Evolutionary conservation across 1,140 invertebrate genomes (phyloP).

Genomic region (Caenorhabditis brenneri): DNA sequence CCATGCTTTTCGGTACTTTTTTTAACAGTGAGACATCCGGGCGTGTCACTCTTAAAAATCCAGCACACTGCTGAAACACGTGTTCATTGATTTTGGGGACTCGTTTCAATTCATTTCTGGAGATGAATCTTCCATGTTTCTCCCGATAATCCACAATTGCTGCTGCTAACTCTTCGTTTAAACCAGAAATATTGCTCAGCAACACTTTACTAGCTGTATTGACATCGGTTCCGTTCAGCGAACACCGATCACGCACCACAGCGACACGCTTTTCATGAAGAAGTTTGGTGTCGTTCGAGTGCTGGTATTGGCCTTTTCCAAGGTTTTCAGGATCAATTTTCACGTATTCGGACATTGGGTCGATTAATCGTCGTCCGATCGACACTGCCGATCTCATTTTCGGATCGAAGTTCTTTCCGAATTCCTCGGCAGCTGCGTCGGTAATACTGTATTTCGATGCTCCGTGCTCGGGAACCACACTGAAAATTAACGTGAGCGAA

Average conservation of each 20-base stretch:
- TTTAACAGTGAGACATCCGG: neutral
- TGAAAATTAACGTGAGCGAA: no score
- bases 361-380: slow-evolving; percentile 83
- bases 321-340: slow-evolving; percentile 89
- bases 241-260: slow-evolving; percentile 81
- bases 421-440: slow-evolving; percentile 82
- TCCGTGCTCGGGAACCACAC: slow-evolving; percentile 86
- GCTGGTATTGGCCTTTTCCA: slow-evolving; percentile 78
- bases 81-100: slow-evolving; percentile 83
- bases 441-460: slow-evolving; percentile 89
- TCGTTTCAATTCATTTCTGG: slow-evolving; percentile 78
- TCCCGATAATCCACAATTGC: slow-evolving; percentile 81
- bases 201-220: slow-evolving; percentile 83
- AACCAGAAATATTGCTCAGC: slow-evolving; percentile 82
- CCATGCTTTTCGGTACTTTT: slow-evolving; percentile 28
- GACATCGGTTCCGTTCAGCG: slow-evolving; percentile 87
- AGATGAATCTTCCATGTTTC: slow-evolving; percentile 78
- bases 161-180: slow-evolving; percentile 79
- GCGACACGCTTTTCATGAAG: slow-evolving; percentile 80
- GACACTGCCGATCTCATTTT: slow-evolving; percentile 83
- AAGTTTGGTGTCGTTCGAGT: slow-evolving; percentile 82
- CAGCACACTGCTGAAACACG: slow-evolving; percentile 85
- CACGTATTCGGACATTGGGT: slow-evolving; percentile 86
- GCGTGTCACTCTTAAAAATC: slow-evolving; percentile 67
- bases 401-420: slow-evolving; percentile 81